These are phyloP conservation scores for Mormoops blainvillei DNA, from an alignment of 2,113 vertebrate genomes.

Conservation along the genomic window DNA sequence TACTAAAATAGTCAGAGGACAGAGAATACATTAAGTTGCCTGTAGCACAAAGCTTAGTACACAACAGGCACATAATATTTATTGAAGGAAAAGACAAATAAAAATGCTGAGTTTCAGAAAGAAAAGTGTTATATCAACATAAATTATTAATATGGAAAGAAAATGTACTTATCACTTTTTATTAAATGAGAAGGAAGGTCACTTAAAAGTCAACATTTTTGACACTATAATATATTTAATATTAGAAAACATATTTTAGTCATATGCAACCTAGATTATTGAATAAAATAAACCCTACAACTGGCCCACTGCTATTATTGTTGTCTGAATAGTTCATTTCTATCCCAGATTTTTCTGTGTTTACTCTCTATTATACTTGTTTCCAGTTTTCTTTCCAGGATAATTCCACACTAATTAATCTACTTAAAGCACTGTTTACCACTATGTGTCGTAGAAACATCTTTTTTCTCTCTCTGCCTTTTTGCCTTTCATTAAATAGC, in stretches of 20 bases:
- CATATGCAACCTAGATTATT: background rate
- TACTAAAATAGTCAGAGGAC: background rate
- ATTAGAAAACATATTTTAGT: slow-evolving; percentile 8
- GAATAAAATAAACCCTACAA: background rate
- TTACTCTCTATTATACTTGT: background rate
- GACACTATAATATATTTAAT: background rate
- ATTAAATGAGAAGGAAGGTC: background rate
- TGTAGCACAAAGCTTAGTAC: background rate
- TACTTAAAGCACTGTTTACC: background rate
- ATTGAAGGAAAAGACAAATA: background rate
- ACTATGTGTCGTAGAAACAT: background rate
- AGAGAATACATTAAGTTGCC: background rate
- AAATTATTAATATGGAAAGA: background rate
- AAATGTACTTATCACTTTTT: background rate
- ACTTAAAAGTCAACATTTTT: background rate
- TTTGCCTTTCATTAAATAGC: background rate
- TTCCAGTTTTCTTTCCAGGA: background rate
- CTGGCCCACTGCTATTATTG: background rate
- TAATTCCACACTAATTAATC: background rate
- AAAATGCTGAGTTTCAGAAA: background rate
- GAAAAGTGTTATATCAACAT: background rate
- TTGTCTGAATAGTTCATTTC: background rate
- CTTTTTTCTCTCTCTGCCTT: background rate
- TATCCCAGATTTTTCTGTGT: background rate
- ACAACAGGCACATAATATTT: background rate